These are phyloP conservation scores for Caenorhabditis sp. DNA, from an alignment of 2,888 invertebrate species.

Conservation along the genomic window DNA sequence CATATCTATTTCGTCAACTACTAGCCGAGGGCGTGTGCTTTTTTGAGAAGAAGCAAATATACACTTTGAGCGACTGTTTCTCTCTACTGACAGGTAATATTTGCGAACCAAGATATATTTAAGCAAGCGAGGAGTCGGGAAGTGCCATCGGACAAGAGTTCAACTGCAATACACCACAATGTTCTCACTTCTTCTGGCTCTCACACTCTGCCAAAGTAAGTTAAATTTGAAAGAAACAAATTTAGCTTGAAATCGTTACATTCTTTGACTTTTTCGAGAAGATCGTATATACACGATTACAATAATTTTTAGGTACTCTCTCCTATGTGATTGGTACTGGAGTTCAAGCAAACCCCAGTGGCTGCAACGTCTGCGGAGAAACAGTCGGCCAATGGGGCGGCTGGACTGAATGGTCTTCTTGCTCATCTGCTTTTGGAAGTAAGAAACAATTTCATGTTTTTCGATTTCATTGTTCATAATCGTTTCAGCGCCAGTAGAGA, in stretches of 20 bases:
- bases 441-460: no score
- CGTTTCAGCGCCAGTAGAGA: slow-evolving; percentile 66
- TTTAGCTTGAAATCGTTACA: no score
- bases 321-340: slow-evolving; percentile 67
- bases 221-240: no score
- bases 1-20: slow-evolving; percentile 58
- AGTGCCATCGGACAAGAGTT: slow-evolving; percentile 51
- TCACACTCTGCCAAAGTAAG: slow-evolving; percentile 41
- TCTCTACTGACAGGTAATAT: slow-evolving; percentile 65
- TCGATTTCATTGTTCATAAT: no score
- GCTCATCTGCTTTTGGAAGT: slow-evolving; percentile 67
- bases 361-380: slow-evolving; percentile 63
- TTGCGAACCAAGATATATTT: slow-evolving; percentile 61
- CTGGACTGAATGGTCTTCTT: slow-evolving; percentile 68
- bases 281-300: no score
- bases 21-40: slow-evolving; percentile 62
- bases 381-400: slow-evolving; percentile 60
- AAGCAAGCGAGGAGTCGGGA: slow-evolving; percentile 38
- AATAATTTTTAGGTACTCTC: slow-evolving; percentile 39
- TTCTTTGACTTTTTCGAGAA: no score
- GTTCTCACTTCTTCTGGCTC: slow-evolving; percentile 44
- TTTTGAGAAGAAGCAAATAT: slow-evolving; percentile 59
- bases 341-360: slow-evolving; percentile 66
- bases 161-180: slow-evolving; percentile 17
- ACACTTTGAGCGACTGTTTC: slow-evolving; percentile 60